phyloP scores from a whole-genome alignment of 2,888 invertebrate genomes.

The Lasioglossum malachurum region DNA sequence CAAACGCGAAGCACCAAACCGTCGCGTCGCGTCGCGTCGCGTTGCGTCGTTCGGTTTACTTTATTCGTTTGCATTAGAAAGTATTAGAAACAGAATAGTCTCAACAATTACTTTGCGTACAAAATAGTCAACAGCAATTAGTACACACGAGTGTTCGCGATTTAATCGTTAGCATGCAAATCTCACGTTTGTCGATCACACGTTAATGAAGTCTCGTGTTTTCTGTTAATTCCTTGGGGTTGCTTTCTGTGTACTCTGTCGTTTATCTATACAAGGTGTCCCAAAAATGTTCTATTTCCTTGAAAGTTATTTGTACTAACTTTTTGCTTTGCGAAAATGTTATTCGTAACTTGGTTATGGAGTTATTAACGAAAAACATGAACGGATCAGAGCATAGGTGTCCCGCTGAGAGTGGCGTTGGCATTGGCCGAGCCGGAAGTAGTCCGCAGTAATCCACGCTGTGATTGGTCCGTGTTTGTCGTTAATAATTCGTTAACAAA shows the following conservation, averaged over 20 bases:
- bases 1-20: neutral
- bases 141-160: constrained; percentile 39
- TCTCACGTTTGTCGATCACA: constrained; percentile 39
- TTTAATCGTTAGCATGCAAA: constrained; percentile 27
- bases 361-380: too few species aligned
- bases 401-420: too few species aligned
- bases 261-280: too few species aligned
- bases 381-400: too few species aligned
- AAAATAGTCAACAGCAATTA: constrained; percentile 34
- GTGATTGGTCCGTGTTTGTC: too few species aligned
- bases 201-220: neutral
- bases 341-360: too few species aligned
- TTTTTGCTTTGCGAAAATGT: too few species aligned
- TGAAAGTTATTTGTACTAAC: too few species aligned
- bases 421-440: too few species aligned
- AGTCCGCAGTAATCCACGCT: too few species aligned
- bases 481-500: too few species aligned
- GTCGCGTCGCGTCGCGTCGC: neutral
- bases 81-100: constrained; percentile 1
- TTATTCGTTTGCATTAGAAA: constrained; percentile 17
- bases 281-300: too few species aligned
- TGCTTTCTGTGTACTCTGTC: neutral
- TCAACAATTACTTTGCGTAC: constrained; percentile 2
- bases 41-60: constrained; percentile 30
- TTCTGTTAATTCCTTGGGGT: neutral